Base-by-base conservation (phyloP, 2,888 invertebrate species). In the Brachyptera risi region DNA sequence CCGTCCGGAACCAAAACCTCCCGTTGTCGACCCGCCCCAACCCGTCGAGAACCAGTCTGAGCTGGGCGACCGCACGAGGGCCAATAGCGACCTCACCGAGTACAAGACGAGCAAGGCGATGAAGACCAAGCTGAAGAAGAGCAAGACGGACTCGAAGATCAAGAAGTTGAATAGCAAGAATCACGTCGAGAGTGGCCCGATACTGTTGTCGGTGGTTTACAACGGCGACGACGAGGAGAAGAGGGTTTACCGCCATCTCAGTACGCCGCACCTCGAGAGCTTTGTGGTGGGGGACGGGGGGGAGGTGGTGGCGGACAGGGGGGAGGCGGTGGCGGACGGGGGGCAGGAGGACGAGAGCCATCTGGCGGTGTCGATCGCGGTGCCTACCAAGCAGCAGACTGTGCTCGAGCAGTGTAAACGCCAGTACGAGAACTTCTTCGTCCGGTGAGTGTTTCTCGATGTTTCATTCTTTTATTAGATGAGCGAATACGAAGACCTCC, bases 361-460 rank as follows among this genome's bases (percentile, higher is more conserved):
- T n/a, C 15, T n/a, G 23, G 17, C 7, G 38, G 58, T 58, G 31
- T 9, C 23, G 9, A 11, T 58, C 17, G 19, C 59, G 15, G 56
- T 64, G 17, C 62, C 64, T 17, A 60, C 49, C n/a, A 62, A 62
- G 54, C 62, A 65, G 50, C 64, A 63, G 50, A 50, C 61, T 7
- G 47, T 64, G 69, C 67, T 83, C 26, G 82, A 82, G 68, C 81
- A 82, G 68, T 83, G 83, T 68, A 74, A 83, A 31, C 74, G 79
- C 50, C 79, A 81, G 63, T 83, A 83, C 62, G 80, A 83, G 70
- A 73, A 75, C 26, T 81, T 82, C 68, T 82, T 78, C 58, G 65
- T 63, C 19, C 58, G 44, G 4, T 44, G 15, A 11, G 21, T 44
- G 3, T 15, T 17, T 15, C n/a, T 17, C 38, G 13, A 17, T 38